Base-by-base conservation (phyloP, 2,888 invertebrate genomes). In the Perdita meconis region DNA sequence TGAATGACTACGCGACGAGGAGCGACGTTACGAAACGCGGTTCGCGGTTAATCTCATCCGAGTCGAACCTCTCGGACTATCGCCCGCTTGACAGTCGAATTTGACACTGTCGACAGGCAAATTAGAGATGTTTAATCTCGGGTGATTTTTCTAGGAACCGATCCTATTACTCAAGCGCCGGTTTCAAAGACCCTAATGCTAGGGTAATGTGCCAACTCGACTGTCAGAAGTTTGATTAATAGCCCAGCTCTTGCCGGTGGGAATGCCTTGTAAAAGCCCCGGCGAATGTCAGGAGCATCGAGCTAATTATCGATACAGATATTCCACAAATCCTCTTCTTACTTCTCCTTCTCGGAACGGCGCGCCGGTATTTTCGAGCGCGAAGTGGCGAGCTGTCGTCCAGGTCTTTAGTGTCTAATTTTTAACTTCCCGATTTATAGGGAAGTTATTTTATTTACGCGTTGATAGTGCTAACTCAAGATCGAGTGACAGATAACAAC, bases 21-120 rank as follows among this genome's bases (percentile, higher is more conserved):
- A 81, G 68, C 51, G 51, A 64, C 64, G 53, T 81, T 80, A 61
- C 74, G 85, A 76, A 74, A 84, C 60, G 16, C 12, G 40, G 40
- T 42, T 60, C 56, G 74, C 74, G 40, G 56, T 66, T 78, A 51
- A 55, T 75, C 75, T 30, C 53, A 42, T 47, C 44, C 22, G 4
- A 16, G 24, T 6, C 16, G 42, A 53, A 6, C 64, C 47, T 65
- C 53, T 60, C 59, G 13, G 30, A 59, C 44, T 78, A 55, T 75
- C 64, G 22, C 38, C 61, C 16, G 24, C 26, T 30, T 60, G 55
- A 16, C 55, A 55, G 19, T 26, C 60, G 60, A 60, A 65, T 57
- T 56, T 65, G 44, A 57, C 73, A n/a, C 57, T 36, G 57, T 59
- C 50, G 13, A 44, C 26, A 5, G 22, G 5, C 50, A 22, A 72